These are phyloP conservation scores for Bombycilla garrulus DNA, from an alignment of 2,113 vertebrate genomes.

Conservation along the genomic window DNA sequence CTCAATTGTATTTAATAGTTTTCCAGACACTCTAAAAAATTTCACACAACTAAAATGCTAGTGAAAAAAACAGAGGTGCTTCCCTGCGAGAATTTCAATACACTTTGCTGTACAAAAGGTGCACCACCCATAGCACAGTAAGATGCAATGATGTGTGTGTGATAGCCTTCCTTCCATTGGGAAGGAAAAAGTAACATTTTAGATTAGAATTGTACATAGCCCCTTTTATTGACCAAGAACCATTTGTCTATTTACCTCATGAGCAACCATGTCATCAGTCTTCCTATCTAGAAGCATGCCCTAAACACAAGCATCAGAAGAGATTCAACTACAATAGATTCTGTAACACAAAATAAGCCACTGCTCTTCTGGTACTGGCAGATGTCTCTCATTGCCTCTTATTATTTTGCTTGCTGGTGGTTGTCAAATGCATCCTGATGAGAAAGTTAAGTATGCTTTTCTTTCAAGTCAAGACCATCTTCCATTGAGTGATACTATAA, in stretches of 20 bases:
- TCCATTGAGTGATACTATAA: neutral
- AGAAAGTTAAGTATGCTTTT: neutral
- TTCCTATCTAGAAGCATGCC: neutral
- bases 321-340: neutral
- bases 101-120: constrained; percentile 46
- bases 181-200: constrained; percentile 33
- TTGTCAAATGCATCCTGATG: constrained; percentile 16
- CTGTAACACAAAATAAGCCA: neutral
- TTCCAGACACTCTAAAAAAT: constrained; percentile 43
- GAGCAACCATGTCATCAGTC: neutral
- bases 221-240: constrained; percentile 25
- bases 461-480: neutral
- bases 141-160: neutral
- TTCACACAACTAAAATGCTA: constrained; percentile 66
- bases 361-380: neutral
- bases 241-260: neutral
- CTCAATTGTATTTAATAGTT: constrained; percentile 24
- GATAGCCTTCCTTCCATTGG: constrained; percentile 11
- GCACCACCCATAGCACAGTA: constrained; percentile 25
- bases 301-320: neutral
- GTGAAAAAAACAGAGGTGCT: constrained; percentile 1
- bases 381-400: constrained; percentile 15
- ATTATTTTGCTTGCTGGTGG: constrained; percentile 64
- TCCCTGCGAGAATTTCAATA: neutral
- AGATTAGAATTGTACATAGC: constrained; percentile 21